Conservation (phyloP, 1,140 invertebrate species). For the Calephelis virginiensis region DNA sequence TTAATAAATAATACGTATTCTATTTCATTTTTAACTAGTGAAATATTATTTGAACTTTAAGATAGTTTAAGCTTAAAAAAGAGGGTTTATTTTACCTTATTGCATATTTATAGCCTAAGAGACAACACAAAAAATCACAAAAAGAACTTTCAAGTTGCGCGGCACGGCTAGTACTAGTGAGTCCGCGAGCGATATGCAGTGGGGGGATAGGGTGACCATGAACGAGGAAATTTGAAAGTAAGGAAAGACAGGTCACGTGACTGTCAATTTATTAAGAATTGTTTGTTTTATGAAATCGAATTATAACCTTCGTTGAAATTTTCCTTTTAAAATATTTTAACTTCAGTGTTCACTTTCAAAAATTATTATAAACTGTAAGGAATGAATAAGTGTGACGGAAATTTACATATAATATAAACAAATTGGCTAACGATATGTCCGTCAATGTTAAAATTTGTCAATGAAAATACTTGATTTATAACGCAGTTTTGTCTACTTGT, state of each 20-base stretch:
- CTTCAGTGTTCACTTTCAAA: too few species aligned
- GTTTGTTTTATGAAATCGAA: background rate
- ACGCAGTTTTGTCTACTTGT: too few species aligned
- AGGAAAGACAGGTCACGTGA: slow-evolving; percentile 13
- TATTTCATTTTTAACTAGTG: too few species aligned
- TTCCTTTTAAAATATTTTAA: too few species aligned
- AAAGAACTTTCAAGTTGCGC: slow-evolving; percentile 5
- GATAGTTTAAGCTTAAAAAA: background rate
- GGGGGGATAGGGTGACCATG: slow-evolving; percentile 14
- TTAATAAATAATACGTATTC: too few species aligned
- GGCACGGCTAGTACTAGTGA: slow-evolving; percentile 1
- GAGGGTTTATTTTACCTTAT: background rate
- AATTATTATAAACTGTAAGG: too few species aligned
- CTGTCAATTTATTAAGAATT: background rate
- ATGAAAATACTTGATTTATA: too few species aligned
- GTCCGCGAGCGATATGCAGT: background rate
- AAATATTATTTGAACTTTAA: background rate
- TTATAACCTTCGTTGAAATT: background rate
- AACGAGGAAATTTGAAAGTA: slow-evolving; percentile 11
- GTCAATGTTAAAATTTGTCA: too few species aligned
- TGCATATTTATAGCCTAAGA: slow-evolving; percentile 6
- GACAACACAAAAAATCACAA: slow-evolving; percentile 5
- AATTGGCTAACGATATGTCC: too few species aligned
- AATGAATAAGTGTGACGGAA: too few species aligned
- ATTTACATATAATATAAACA: too few species aligned